A percentile compares a stretch with the other conserved stretches of the same genome.
Evolutionary conservation across 2,888 invertebrate species (phyloP).

Genomic region (Lydus trimaculatus): DNA sequence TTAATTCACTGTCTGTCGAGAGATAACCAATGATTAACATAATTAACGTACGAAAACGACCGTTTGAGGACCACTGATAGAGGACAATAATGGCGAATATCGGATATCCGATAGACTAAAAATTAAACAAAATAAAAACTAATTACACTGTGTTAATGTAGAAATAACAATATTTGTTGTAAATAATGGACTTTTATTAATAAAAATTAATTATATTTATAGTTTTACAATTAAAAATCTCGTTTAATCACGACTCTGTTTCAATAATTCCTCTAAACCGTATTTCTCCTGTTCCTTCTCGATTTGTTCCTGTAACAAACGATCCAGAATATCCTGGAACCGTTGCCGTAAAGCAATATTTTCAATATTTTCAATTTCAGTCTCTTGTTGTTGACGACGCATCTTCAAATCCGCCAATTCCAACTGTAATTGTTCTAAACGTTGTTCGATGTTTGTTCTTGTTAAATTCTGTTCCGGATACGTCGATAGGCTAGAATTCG

Average conservation of each 20-base stretch:
- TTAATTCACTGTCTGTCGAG: too few relatives aligned
- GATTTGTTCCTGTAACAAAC: slow-evolving; percentile 79
- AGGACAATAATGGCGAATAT: neutral
- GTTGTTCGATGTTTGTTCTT: slow-evolving; percentile 57
- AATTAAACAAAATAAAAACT: neutral
- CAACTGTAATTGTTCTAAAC: slow-evolving; percentile 74
- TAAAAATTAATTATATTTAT: neutral
- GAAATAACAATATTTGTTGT: neutral
- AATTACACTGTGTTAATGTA: neutral
- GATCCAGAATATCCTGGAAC: slow-evolving; percentile 79
- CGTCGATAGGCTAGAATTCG: slow-evolving; percentile 31
- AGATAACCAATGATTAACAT: too few relatives aligned
- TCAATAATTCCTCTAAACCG: slow-evolving; percentile 54
- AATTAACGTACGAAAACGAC: too few relatives aligned
- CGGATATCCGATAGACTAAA: neutral
- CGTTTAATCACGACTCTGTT: slow-evolving; percentile 38
- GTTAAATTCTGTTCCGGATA: slow-evolving; percentile 48
- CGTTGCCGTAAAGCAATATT: slow-evolving; percentile 83
- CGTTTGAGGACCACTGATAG: too few relatives aligned
- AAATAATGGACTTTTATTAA: neutral
- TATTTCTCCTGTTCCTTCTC: slow-evolving; percentile 75
- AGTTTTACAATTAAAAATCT: neutral
- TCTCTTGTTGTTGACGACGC: slow-evolving; percentile 79
- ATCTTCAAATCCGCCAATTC: slow-evolving; percentile 80
- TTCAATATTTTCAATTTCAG: slow-evolving; percentile 84